phyloP scores from a whole-genome alignment of 2,797 vertebrate species.

The Hemibagrus guttatus region DNA sequence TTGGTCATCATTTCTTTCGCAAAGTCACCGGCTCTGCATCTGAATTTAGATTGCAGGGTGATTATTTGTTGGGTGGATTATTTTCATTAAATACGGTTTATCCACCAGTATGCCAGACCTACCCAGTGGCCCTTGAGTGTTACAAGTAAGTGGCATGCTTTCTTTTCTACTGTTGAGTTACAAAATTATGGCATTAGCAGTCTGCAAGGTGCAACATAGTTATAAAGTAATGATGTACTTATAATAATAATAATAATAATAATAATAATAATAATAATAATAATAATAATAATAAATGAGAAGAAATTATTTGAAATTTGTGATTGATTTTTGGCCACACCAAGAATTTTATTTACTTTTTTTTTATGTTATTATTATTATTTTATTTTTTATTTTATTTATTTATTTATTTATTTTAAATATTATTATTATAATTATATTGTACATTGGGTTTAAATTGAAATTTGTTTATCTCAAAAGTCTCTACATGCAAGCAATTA shows the following conservation, averaged over 20 bases:
- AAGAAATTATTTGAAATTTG: too few species aligned
- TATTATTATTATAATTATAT: neutral
- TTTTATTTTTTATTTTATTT: too few species aligned
- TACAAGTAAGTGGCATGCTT: constrained; percentile 24
- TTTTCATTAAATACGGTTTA: constrained; percentile 36
- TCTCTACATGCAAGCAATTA: neutral
- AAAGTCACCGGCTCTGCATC: constrained; percentile 23
- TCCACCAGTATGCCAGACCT: constrained; percentile 10
- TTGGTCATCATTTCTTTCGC: neutral
- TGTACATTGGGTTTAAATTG: neutral
- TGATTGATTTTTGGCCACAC: too few species aligned
- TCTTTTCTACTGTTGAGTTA: neutral
- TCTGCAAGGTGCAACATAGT: neutral
- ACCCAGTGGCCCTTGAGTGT: constrained; percentile 43
- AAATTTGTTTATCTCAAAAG: neutral
- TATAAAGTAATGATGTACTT: neutral
- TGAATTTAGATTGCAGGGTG: constrained; percentile 50
- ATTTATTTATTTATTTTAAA: too few species aligned
- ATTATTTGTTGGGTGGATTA: constrained; percentile 54
- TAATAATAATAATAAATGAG: too few species aligned
- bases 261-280: too few species aligned
- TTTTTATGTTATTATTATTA: neutral
- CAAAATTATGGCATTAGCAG: neutral
- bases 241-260: too few species aligned
- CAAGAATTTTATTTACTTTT: too few species aligned